Evolutionary conservation across 2,797 vertebrate species (phyloP).

Genomic region (Catamblyrhynchus diadema): DNA sequence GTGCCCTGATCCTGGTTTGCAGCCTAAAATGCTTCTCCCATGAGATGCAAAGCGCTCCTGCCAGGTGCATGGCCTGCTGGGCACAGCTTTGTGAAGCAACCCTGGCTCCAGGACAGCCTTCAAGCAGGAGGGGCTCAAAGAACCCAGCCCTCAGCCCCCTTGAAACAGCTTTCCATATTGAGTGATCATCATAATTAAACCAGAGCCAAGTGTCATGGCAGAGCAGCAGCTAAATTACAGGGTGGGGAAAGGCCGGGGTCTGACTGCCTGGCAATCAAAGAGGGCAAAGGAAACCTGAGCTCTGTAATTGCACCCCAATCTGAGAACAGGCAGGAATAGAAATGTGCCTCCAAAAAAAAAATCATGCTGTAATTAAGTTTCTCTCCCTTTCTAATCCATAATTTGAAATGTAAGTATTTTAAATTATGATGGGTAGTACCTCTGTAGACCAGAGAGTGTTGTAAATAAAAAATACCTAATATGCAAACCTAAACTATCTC

Average conservation of each 20-base stretch:
- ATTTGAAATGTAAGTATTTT: background rate
- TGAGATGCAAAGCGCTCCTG: background rate
- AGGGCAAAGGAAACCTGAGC: constrained; percentile 23
- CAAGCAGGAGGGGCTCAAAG: background rate
- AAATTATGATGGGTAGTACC: background rate
- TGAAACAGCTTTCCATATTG: constrained; percentile 46
- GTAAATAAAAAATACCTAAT: background rate
- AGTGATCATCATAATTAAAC: constrained; percentile 67
- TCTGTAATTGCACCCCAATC: constrained; percentile 3
- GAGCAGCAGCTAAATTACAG: constrained; percentile 68
- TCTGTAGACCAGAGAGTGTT: background rate
- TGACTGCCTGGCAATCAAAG: constrained; percentile 56
- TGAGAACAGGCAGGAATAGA: background rate
- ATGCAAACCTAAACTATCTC: background rate
- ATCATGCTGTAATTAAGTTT: background rate
- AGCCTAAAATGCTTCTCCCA: background rate
- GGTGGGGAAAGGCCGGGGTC: constrained; percentile 19
- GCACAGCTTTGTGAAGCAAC: background rate
- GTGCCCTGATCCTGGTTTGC: background rate
- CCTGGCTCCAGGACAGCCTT: background rate
- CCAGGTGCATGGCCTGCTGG: fast-evolving
- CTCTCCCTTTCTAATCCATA: background rate
- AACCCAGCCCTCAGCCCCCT: background rate
- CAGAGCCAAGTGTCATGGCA: constrained; percentile 38
- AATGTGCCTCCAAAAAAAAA: background rate